phyloP scores from a whole-genome alignment of 2,797 vertebrate genomes.

The Artibeus jamaicensis region DNA sequence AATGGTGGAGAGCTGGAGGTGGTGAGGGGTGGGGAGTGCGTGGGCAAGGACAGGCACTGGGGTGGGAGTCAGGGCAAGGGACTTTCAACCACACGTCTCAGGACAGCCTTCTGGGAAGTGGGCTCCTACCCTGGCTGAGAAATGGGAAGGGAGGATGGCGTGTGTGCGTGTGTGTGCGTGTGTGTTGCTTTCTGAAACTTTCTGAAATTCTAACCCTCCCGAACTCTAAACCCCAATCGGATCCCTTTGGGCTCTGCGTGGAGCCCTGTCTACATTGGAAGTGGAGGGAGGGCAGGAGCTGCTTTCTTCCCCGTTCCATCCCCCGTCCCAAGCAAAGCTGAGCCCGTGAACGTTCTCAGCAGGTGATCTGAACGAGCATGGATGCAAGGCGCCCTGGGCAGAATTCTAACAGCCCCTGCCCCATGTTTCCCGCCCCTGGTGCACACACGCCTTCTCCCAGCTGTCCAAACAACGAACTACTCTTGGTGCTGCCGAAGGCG shows the following conservation, averaged over 20 bases:
- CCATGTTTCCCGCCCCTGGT: background rate
- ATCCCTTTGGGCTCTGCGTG: too few relatives aligned
- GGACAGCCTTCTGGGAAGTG: background rate
- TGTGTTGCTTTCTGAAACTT: too few relatives aligned
- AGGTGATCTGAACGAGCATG: rapidly evolving
- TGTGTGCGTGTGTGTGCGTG: background rate
- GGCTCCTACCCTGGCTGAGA: background rate
- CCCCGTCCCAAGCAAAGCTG: rapidly evolving
- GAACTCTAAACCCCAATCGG: background rate
- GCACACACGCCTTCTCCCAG: background rate
- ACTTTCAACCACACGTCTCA: background rate
- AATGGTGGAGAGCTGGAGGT: rapidly evolving
- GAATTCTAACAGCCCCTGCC: background rate
- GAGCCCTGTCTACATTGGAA: background rate
- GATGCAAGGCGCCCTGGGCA: rapidly evolving
- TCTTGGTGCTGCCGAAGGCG: background rate
- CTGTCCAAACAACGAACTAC: too few relatives aligned
- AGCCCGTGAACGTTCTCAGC: rapidly evolving
- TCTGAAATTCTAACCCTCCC: background rate
- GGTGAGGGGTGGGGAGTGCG: rapidly evolving
- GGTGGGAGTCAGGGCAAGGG: background rate
- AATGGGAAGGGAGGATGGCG: background rate
- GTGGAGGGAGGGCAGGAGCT: background rate
- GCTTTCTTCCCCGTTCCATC: too few relatives aligned
- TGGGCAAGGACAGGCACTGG: background rate